phyloP scores from a whole-genome alignment of 2,888 invertebrate species.

The Philereme transversata region DNA sequence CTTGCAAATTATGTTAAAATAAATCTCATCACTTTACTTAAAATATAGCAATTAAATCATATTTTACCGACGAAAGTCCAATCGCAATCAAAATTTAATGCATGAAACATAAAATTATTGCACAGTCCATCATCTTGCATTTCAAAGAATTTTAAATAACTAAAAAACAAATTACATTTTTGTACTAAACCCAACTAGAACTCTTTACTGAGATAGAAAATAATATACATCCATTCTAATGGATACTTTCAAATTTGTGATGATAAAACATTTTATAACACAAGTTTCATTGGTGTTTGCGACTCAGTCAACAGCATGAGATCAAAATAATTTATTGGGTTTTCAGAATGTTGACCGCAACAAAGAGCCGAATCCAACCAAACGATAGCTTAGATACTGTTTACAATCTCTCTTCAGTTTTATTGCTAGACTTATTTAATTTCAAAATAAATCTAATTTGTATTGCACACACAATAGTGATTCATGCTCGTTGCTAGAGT shows the following conservation, averaged over 20 bases:
- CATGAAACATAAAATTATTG: slow-evolving; percentile 58
- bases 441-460: background rate
- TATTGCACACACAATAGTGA: background rate
- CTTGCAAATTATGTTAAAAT: slow-evolving; percentile 77
- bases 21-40: slow-evolving; percentile 77
- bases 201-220: slow-evolving; percentile 36
- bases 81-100: slow-evolving; percentile 46
- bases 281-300: slow-evolving; percentile 5
- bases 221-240: slow-evolving; percentile 49
- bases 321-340: slow-evolving; percentile 58
- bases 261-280: slow-evolving; percentile 40
- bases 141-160: slow-evolving; percentile 23
- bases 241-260: slow-evolving; percentile 54
- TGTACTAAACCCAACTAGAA: slow-evolving; percentile 70
- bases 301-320: slow-evolving; percentile 65
- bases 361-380: background rate
- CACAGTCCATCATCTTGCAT: slow-evolving; percentile 58
- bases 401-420: background rate
- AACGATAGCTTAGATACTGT: background rate
- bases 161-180: slow-evolving; percentile 48
- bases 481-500: background rate
- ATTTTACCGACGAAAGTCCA: slow-evolving; percentile 50
- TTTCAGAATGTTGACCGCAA: slow-evolving; percentile 14
- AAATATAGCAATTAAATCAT: slow-evolving; percentile 60
- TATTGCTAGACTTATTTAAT: background rate